Conservation (phyloP, 2,888 invertebrate genomes). For the Eretmocerus hayati region DNA sequence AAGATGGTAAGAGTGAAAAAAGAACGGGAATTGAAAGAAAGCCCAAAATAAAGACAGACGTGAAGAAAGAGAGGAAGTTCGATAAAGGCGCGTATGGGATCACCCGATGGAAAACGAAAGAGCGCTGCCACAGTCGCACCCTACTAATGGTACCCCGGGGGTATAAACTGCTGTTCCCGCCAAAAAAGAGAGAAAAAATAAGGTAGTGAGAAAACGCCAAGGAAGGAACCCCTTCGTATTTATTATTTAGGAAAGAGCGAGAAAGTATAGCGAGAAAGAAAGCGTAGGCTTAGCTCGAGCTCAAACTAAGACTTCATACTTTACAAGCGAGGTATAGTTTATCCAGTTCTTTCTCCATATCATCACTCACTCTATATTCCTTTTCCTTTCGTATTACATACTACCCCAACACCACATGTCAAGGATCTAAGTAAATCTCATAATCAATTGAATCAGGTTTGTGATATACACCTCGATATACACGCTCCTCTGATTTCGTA, state of each 20-base stretch:
- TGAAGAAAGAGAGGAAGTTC: slow-evolving; percentile 23
- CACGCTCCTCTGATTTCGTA: too few relatives aligned
- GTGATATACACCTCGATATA: too few relatives aligned
- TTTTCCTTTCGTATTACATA: too few relatives aligned
- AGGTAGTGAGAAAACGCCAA: slow-evolving; percentile 1
- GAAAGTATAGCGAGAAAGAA: slow-evolving; percentile 18
- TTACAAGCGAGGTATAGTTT: too few relatives aligned
- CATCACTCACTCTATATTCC: too few relatives aligned
- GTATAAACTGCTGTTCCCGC: slow-evolving; percentile 31
- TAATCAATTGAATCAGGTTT: too few relatives aligned
- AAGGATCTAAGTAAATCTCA: too few relatives aligned
- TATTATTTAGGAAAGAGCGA: slow-evolving; percentile 44
- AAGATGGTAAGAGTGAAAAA: slow-evolving; percentile 11
- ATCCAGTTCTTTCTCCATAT: too few relatives aligned
- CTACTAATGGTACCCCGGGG: slow-evolving; percentile 47
- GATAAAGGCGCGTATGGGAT: slow-evolving; percentile 22
- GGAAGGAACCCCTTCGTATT: slow-evolving; percentile 32
- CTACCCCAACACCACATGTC: too few relatives aligned
- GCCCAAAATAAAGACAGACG: slow-evolving; percentile 24
- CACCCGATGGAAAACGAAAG: slow-evolving; percentile 25
- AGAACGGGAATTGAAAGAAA: slow-evolving; percentile 22
- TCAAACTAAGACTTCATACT: too few relatives aligned
- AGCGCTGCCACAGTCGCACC: slow-evolving; percentile 33
- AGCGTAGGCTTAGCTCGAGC: too few relatives aligned
- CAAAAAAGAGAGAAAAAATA: background rate